These are phyloP conservation scores for Pao palembangensis DNA, from an alignment of 2,113 vertebrate species.

Conservation along the genomic window DNA sequence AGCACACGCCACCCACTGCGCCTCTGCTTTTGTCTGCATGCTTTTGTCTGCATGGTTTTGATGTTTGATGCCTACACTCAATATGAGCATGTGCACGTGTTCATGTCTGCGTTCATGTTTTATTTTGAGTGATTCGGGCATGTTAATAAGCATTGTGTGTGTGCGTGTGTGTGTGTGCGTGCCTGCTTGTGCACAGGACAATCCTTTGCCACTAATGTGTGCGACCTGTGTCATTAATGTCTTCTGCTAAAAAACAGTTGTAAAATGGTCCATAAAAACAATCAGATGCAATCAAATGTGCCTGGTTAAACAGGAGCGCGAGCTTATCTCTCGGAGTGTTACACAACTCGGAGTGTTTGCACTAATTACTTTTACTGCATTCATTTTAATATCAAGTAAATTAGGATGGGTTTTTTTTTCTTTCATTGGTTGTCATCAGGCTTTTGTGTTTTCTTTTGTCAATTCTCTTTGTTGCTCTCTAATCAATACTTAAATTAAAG, in stretches of 20 bases:
- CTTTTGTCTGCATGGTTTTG: conserved; percentile 42
- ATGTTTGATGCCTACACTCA: conserved; percentile 45
- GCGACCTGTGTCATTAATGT: conserved; percentile 15
- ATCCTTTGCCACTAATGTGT: background rate
- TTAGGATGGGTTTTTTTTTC: background rate
- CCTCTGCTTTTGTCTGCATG: conserved; percentile 49
- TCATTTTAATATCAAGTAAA: conserved; percentile 1
- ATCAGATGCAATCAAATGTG: conserved; percentile 28
- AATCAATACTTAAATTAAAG: no score
- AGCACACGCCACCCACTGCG: conserved; percentile 43
- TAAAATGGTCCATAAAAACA: conserved; percentile 28
- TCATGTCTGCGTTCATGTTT: background rate
- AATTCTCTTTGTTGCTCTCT: background rate
- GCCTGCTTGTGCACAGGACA: background rate
- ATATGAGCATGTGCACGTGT: background rate
- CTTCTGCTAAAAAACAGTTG: conserved; percentile 18
- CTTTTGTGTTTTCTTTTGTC: background rate
- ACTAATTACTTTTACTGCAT: conserved; percentile 30
- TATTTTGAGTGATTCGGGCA: background rate
- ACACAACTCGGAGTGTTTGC: no score
- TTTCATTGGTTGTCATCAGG: background rate
- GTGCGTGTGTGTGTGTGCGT: conserved; percentile 5
- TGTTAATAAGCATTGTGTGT: background rate
- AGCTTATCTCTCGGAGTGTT: no score
- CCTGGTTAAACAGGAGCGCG: background rate